Conservation (phyloP, 1,140 invertebrate genomes). For the Panulirus ornatus region DNA sequence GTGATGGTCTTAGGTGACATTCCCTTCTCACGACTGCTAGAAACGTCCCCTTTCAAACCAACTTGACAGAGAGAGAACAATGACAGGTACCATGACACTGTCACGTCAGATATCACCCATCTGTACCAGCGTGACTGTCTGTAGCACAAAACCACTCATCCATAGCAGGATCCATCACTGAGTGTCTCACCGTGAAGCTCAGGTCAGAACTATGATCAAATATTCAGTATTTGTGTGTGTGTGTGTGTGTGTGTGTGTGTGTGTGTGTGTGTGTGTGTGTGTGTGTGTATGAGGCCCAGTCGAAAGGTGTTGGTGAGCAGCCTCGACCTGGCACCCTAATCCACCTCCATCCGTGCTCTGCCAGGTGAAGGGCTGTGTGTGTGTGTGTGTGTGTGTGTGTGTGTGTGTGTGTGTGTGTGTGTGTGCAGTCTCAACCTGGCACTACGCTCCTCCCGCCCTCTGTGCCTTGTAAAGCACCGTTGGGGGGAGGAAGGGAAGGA, state of each 20-base stretch:
- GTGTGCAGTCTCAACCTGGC: constrained; percentile 10
- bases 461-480: not conserved
- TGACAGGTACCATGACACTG: not conserved
- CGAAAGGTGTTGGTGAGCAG: not conserved
- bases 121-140: not conserved
- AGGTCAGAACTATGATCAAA: constrained; percentile 6
- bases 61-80: too few relatives aligned
- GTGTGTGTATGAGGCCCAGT: not conserved
- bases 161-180: too few relatives aligned
- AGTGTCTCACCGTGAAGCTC: constrained; percentile 16
- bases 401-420: not conserved
- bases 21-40: too few relatives aligned
- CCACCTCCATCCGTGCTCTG: not conserved
- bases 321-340: not conserved
- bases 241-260: not conserved
- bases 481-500: not conserved
- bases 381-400: constrained; percentile 6
- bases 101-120: not conserved
- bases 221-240: constrained; percentile 3
- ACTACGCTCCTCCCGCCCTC: not conserved
- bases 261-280: too few relatives aligned
- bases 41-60: too few relatives aligned
- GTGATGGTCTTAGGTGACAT: not conserved
- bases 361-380: not conserved
- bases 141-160: too few relatives aligned